These are phyloP conservation scores for Megamerina dolium DNA, from an alignment of 2,888 invertebrate genomes.

Conservation along the genomic window DNA sequence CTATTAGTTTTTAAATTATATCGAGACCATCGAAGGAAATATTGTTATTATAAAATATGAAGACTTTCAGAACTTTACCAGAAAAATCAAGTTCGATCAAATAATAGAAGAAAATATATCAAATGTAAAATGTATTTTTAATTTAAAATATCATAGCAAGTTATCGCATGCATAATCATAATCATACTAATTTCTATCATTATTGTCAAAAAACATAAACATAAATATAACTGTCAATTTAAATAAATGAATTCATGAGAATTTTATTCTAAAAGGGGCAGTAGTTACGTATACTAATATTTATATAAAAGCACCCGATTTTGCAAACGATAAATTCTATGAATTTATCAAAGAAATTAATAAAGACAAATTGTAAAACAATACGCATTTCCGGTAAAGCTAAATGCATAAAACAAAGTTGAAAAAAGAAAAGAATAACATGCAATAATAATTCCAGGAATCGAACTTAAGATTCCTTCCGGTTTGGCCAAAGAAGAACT, in stretches of 20 bases:
- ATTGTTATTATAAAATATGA: conserved; percentile 1
- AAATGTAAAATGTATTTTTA: not conserved
- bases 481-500: too few relatives aligned
- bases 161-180: not conserved
- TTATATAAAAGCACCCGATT: too few relatives aligned
- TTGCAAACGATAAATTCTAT: too few relatives aligned
- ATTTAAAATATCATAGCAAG: not conserved
- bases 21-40: conserved; percentile 2
- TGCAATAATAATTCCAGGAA: too few relatives aligned
- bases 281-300: too few relatives aligned
- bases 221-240: not conserved
- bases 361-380: too few relatives aligned
- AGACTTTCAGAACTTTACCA: not conserved
- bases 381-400: too few relatives aligned
- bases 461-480: too few relatives aligned
- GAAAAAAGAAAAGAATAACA: too few relatives aligned
- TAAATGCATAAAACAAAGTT: too few relatives aligned
- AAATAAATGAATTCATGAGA: not conserved
- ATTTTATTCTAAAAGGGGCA: too few relatives aligned
- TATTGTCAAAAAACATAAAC: not conserved
- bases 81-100: conserved; percentile 1
- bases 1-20: conserved; percentile 5
- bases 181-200: not conserved
- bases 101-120: not conserved
- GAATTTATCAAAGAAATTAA: too few relatives aligned